Percentiles rank a stretch among this genome's conserved stretches.
Evolutionary conservation across 2,888 invertebrate genomes (phyloP).

Genomic region (Dorcus hopei): DNA sequence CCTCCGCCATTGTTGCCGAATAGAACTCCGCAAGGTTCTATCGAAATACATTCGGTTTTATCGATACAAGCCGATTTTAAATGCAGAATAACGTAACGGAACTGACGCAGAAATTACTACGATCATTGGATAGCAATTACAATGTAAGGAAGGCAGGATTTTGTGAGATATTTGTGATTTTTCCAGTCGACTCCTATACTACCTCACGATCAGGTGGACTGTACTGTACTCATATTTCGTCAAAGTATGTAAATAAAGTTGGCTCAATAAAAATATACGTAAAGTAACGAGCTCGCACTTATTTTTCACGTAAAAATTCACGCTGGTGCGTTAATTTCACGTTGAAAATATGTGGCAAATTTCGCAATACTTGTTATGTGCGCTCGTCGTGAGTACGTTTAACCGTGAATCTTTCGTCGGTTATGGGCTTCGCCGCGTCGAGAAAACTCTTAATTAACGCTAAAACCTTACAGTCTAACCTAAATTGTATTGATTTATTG

Average conservation of each 20-base stretch:
- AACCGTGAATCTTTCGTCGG: too few relatives aligned
- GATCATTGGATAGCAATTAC: constrained; percentile 95
- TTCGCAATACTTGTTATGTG: constrained; percentile 11
- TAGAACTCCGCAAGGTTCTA: constrained; percentile 49
- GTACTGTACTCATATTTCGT: constrained; percentile 36
- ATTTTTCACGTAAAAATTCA: background rate
- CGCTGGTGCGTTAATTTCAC: background rate
- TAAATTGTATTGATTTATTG: constrained; percentile 11
- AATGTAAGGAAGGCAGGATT: constrained; percentile 77
- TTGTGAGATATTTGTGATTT: constrained; percentile 34
- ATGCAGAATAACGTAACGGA: constrained; percentile 82
- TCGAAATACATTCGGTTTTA: constrained; percentile 50
- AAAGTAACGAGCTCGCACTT: background rate
- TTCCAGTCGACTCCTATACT: constrained; percentile 27
- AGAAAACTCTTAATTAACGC: too few relatives aligned
- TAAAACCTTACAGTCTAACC: constrained; percentile 2
- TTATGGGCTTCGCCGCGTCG: too few relatives aligned
- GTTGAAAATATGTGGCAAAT: constrained; percentile 4
- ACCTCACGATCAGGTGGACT: constrained; percentile 41
- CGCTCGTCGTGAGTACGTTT: background rate
- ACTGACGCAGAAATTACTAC: constrained; percentile 93
- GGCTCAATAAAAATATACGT: background rate
- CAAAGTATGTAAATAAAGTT: constrained; percentile 32
- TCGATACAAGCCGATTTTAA: constrained; percentile 58
- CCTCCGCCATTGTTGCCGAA: constrained; percentile 52